Evolutionary conservation across 2,888 invertebrate species (phyloP), one percentile per base, ranked within the genome.

Genomic region (Vannuccia rotundouncinata): DNA sequence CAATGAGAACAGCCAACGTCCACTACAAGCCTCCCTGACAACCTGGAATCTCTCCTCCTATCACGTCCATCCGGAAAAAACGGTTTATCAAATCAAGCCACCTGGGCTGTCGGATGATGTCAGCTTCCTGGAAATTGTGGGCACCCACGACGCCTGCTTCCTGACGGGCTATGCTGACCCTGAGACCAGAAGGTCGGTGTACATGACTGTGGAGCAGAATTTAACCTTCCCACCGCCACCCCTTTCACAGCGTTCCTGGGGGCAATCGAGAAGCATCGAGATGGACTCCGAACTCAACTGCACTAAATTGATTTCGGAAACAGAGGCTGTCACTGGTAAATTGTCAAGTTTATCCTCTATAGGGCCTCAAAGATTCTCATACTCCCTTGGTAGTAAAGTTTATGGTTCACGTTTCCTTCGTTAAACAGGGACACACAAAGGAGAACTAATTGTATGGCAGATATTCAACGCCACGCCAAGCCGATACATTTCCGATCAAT

Each of bases 391-490:
- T 45, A 45, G n/a, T 45, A 45, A 45, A 45, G 10, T 45, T 17
- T 17, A 45, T 45, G 45, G 5, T 45, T 45, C 45, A 5, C 5
- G 17, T 17, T 45, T 45, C 10, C 5, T 45, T 17, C 45, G 17
- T 10, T 45, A 17, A 45, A 88, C 88, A 29, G 88, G 87, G 22
- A 85, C 87, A 25, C 82, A 87, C 29, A 86, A 86, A 80, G 88
- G 88, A 60, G 87, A 88, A 80, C 84, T 88, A n/a, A 84, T 85
- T 29, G 84, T 88, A 78, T 88, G 88, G 88, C 87, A 85, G 81
- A 82, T 87, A 80, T 83, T 85, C n/a, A 87, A 86, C 1, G 82
- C 81, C 1, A 81, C 79, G 30, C 78, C 22, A 29, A 28, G 28
- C 22, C 78, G 78, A 22, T 22, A 27, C 1, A 77, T 77, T 17